Evolutionary conservation across 2,888 invertebrate species (phyloP).

Genomic region (Octonoba sinensis): DNA sequence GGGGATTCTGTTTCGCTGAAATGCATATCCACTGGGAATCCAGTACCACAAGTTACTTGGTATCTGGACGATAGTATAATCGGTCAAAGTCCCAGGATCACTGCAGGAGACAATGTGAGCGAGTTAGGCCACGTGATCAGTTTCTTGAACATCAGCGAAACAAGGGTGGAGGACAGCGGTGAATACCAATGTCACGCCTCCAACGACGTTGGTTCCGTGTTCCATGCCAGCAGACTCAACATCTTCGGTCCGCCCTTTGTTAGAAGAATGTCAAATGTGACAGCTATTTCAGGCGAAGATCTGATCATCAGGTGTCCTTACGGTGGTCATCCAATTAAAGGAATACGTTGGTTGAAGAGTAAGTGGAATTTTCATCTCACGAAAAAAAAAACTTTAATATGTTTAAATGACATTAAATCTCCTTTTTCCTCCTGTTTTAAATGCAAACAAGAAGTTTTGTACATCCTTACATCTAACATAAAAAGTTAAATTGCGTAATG

Average conservation of each 20-base stretch:
- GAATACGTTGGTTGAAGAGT: constrained; percentile 85
- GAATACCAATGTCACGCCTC: constrained; percentile 56
- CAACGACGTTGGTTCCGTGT: constrained; percentile 69
- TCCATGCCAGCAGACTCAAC: constrained; percentile 69
- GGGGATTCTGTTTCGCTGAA: constrained; percentile 51
- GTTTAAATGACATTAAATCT: no score
- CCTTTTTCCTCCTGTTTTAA: no score
- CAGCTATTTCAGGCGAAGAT: constrained; percentile 84
- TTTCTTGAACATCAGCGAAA: constrained; percentile 70
- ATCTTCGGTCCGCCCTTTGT: constrained; percentile 73
- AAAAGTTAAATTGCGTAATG: no score
- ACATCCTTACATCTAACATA: no score
- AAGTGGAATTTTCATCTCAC: constrained; percentile 7
- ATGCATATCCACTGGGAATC: constrained; percentile 67
- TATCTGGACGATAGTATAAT: constrained; percentile 69
- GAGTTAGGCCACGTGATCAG: constrained; percentile 70
- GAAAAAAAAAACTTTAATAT: no score
- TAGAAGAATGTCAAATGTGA: constrained; percentile 74
- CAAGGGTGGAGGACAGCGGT: constrained; percentile 47
- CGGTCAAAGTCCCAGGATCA: constrained; percentile 67
- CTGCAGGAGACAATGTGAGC: constrained; percentile 69
- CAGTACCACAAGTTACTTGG: constrained; percentile 67
- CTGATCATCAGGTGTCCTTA: constrained; percentile 85
- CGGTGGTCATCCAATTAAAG: constrained; percentile 86
- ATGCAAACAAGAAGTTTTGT: no score